A percentile compares a stretch with the other conserved stretches of the same genome.
Conservation (phyloP, 2,797 vertebrate genomes). For the Champsocephalus gunnari region DNA sequence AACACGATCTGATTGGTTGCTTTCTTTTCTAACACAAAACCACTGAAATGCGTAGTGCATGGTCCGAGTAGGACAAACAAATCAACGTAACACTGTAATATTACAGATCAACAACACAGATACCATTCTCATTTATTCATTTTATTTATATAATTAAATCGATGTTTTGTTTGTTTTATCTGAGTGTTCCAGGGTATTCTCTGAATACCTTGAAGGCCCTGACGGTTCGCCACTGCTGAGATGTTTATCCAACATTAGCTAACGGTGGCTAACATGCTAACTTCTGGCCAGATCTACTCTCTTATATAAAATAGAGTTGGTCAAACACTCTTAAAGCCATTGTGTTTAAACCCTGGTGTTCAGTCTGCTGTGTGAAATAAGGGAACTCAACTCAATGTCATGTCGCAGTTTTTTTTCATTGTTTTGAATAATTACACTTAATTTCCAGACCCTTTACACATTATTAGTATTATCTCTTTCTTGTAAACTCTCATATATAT, state of each 20-base stretch:
- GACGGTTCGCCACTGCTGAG: no score
- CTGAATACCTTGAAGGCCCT: no score
- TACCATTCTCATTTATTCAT: no score
- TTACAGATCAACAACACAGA: no score
- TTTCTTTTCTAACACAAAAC: no score
- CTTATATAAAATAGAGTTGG: background rate
- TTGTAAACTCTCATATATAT: background rate
- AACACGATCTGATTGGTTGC: no score
- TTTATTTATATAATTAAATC: no score
- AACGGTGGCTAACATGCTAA: background rate
- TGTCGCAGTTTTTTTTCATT: constrained; percentile 23
- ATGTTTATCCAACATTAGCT: background rate
- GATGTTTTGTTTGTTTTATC: no score
- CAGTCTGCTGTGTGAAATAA: background rate
- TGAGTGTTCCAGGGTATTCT: no score
- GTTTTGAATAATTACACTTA: constrained; percentile 9
- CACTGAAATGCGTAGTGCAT: no score
- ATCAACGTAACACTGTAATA: no score
- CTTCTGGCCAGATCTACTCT: background rate
- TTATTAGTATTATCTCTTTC: constrained; percentile 14
- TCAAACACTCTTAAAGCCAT: background rate
- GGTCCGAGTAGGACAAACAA: no score
- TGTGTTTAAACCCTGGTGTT: background rate
- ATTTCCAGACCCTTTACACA: background rate
- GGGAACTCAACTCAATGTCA: background rate